These are phyloP conservation scores for Hipposideros armiger DNA, from an alignment of 2,113 vertebrate species.

Conservation along the genomic window DNA sequence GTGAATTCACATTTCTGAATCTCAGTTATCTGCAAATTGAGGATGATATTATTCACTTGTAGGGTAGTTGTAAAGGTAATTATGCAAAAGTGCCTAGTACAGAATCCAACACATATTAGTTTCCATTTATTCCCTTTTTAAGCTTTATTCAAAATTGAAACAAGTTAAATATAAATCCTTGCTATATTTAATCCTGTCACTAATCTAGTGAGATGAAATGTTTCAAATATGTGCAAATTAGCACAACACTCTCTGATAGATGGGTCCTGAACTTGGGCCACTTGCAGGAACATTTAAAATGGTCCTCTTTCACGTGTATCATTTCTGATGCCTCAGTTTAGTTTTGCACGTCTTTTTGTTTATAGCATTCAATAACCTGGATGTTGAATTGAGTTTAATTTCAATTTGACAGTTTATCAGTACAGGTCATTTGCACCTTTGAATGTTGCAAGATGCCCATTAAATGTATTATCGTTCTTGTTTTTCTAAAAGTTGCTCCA, in stretches of 20 bases:
- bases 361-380: background rate
- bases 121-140: background rate
- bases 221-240: background rate
- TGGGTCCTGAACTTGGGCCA: background rate
- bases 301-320: background rate
- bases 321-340: background rate
- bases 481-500: background rate
- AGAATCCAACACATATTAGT: background rate
- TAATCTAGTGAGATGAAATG: background rate
- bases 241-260: background rate
- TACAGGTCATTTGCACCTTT: background rate
- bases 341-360: background rate
- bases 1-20: background rate
- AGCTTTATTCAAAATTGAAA: slow-evolving; percentile 21
- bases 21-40: background rate
- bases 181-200: background rate
- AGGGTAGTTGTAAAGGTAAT: background rate
- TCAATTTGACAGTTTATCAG: background rate
- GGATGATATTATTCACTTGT: background rate
- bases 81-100: background rate
- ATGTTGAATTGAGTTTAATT: background rate
- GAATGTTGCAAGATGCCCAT: background rate
- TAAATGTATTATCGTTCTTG: background rate
- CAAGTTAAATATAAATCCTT: background rate
- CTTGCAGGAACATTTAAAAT: background rate